phyloP scores from a whole-genome alignment of 2,797 vertebrate genomes.

The Sebastes dallii region DNA sequence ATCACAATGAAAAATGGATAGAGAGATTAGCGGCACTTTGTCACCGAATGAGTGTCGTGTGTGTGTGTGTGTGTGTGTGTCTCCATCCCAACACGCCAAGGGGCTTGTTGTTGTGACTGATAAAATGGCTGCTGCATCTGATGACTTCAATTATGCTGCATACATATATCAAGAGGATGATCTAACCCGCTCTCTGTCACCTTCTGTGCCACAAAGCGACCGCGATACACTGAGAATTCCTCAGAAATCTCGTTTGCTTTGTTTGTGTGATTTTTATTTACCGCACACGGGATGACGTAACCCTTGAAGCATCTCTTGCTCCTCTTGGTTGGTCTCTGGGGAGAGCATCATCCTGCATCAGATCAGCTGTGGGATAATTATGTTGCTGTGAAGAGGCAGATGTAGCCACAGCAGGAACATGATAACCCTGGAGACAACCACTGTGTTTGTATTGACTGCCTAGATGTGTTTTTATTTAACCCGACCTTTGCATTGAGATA shows the following conservation, averaged over 20 bases:
- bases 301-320: slow-evolving; percentile 3
- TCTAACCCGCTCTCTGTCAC: slow-evolving; percentile 19
- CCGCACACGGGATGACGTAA: neutral
- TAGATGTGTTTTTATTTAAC: neutral
- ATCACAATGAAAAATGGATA: slow-evolving; percentile 65
- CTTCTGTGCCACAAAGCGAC: neutral
- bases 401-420: neutral
- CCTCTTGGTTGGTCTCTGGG: slow-evolving; percentile 1
- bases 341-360: slow-evolving; percentile 13
- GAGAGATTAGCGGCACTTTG: slow-evolving; percentile 65
- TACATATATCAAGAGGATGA: slow-evolving; percentile 33
- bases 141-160: slow-evolving; percentile 47
- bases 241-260: neutral
- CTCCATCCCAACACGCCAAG: slow-evolving; percentile 38
- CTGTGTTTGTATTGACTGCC: neutral
- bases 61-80: slow-evolving; percentile 26
- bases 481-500: neutral
- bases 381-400: neutral
- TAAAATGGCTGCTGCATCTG: slow-evolving; percentile 49
- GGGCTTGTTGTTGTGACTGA: slow-evolving; percentile 60
- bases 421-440: slow-evolving; percentile 9
- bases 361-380: slow-evolving; percentile 44
- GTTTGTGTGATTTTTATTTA: neutral
- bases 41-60: slow-evolving; percentile 28
- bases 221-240: neutral